Base-by-base conservation (phyloP, 2,797 vertebrate genomes). In the Pangasius macronema region DNA sequence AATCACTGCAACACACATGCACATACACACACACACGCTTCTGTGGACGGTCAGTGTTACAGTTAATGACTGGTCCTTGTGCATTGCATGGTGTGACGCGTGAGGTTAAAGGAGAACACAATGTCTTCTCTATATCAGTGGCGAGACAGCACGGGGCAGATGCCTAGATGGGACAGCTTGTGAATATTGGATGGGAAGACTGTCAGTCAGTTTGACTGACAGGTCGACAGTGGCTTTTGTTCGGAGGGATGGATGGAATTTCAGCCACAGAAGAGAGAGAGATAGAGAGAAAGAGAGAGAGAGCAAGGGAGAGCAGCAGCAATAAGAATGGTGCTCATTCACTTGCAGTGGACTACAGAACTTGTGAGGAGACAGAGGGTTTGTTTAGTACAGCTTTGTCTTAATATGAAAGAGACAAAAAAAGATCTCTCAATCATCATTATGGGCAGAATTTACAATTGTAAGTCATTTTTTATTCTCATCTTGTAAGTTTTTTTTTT, bases 131-230 rank as follows among this genome's bases (percentile, higher is more conserved):
- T 87, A 55, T 89, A 61, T 80, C 90, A 92, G 92, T 89, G 91
- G 79, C 84, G 91, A 94, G 94, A 93, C 83, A 92, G 89, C 91
- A 93, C 87, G 67, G 91, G 93, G 93, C 95, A 93, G 93, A 92
- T 94, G 94, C 94, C 93, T 92, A 93, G 93, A 93, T 95, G 86
- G 91, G 93, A 93, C 93, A 94, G 89, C 93, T 95, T 77, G 94
- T 96, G 95, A 96, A 96, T 96, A 96, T 96, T 96, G 94, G 93
- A 96, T 96, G 94, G 91, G 94, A 94, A 93, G 91, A 93, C 92
- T 92, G 91, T 94, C 93, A 88, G 88, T 95, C 94, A 95, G 93
- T 94, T 91, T 95, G 94, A 95, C 91, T 95, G 96, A 95, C 93
- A 94, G 90, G 67, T 92, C 85, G 90, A 94, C 94, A 93, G 93